Base-by-base conservation (phyloP, 2,113 vertebrate genomes). In the Oryzias celebensis region DNA sequence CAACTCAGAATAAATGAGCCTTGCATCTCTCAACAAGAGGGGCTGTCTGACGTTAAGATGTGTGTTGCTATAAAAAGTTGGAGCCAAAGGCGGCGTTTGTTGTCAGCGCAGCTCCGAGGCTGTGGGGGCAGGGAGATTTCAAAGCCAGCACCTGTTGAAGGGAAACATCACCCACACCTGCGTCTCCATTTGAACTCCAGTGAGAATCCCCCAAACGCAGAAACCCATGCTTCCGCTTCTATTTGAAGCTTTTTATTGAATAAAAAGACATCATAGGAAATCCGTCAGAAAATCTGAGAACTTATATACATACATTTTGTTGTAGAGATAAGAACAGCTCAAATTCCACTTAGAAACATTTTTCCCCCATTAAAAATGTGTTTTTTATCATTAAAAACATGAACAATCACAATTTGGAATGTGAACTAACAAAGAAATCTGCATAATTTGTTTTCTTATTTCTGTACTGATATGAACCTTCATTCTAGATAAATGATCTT, bases 141-240 rank as follows among this genome's bases (percentile, higher is more conserved):
- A 85, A 82, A 80, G 79, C 75, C 54, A 71, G 23, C 58, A 73
- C 71, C 59, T 62, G 68, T 55, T 73, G 69, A 65, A 57, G 57
- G 71, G 45, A 76, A 76, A 75, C 64, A 57, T 47, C 57, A 53
- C 67, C 67, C 78, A 73, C 70, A 81, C 75, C 58, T 64, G 65
- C 54, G 68, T 24, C 68, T 71, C 75, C 45, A 62, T 76, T 75
- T 58, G 52, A 70, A 48, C 13, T 10, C 17, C 57, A 53, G 65
- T 2, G 57, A 50, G 14, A 58, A 59, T 18, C 17, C 53, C 44
- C 7, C 26, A 18, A 3, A 49, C 36, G 26, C 16, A 26, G 2
- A 1, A 20, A 62, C 0, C 10, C 45, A 52, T 17, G n/a, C 44
- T 61, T 58, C 10, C 7, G 47, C 66, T 65, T 28, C 47, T 2